Evolutionary conservation across 2,113 vertebrate genomes (phyloP), one percentile per base, ranked within the genome.

Genomic region (Mugil cephalus): DNA sequence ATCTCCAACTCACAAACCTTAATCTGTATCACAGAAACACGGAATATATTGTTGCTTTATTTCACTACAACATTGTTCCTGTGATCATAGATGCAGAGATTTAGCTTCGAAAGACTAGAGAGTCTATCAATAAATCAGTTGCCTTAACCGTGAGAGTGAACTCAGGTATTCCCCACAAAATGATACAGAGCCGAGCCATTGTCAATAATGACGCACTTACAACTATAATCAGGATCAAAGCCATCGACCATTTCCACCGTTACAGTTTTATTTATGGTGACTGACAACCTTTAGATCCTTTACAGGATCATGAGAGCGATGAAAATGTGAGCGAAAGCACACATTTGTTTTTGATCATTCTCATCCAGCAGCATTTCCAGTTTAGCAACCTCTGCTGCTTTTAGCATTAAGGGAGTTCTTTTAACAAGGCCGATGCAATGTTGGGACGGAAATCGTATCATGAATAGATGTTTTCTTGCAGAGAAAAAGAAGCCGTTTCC

Each of bases 181-280:
- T 76, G 74, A 89, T 18, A 8, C 42, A 76, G 58, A 77, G 68
- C 87, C 84, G 85, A 85, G 71, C 51, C 67, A 13, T 55, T 12
- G 53, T 68, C 74, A 67, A 55, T 74, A 71, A 72, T 13, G 48
- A 73, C 75, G 51, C 58, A 36, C 61, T 81, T 75, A 83, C 62
- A 77, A 82, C 72, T 14, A 46, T 3, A 50, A 77, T 83, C 65
- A 46, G 59, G 21, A 45, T 82, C 66, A 14, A 30, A 7, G 47
- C 56, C n/a, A 68, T 77, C 13, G 13, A 77, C 84, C 79, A 14
- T 46, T 35, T 34, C 3, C 21, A 80, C 58, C 51, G 12, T 4
- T 21, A 40, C 56, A 47, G 56, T 18, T 4, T 71, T n/a, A n/a
- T 79, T 62, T 80, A 74, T 62, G 60, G 36, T 51, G 56, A 12